Conservation (phyloP, 2,113 vertebrate genomes). For the Patagioenas fasciata region DNA sequence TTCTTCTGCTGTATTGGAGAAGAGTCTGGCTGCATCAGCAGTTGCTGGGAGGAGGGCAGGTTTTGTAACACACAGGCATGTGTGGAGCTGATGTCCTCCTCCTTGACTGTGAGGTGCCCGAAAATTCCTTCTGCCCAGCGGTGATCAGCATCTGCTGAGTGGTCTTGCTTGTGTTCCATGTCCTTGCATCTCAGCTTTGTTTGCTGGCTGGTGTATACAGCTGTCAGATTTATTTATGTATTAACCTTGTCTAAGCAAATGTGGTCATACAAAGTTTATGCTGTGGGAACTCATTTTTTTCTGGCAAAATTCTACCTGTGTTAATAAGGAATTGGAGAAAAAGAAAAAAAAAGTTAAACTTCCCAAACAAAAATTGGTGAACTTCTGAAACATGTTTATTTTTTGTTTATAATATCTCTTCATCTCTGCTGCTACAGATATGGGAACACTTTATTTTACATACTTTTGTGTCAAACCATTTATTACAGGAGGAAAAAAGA, state of each 20-base stretch:
- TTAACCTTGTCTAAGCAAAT: neutral
- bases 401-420: neutral
- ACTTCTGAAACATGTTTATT: neutral
- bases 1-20: neutral
- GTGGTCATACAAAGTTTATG: neutral
- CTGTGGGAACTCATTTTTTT: neutral
- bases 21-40: neutral
- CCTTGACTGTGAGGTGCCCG: neutral
- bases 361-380: neutral
- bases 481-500: neutral
- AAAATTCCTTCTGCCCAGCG: neutral
- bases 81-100: neutral
- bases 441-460: neutral
- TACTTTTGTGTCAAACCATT: neutral
- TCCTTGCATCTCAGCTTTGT: neutral
- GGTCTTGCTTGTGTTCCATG: rapidly evolving
- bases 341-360: neutral
- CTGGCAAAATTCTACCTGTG: neutral
- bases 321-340: neutral
- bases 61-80: neutral
- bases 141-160: neutral
- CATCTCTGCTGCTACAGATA: neutral
- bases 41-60: neutral
- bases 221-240: neutral
- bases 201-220: neutral